phyloP scores from a whole-genome alignment of 2,113 vertebrate species.

The Chroicocephalus ridibundus region DNA sequence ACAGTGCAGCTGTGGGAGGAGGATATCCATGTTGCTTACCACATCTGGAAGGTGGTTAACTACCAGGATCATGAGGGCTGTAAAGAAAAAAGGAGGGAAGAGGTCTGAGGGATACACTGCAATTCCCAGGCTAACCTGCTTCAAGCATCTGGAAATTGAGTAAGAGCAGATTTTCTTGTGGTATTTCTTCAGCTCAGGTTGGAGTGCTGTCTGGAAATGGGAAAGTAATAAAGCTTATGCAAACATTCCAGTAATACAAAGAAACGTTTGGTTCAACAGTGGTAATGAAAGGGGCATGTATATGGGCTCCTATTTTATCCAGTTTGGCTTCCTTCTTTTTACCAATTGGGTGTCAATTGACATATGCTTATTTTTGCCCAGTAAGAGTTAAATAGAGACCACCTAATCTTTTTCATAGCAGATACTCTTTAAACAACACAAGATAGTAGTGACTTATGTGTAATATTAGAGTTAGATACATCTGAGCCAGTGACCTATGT shows the following conservation, averaged over 20 bases:
- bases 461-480: neutral
- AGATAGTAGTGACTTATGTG: neutral
- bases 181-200: conserved; percentile 28
- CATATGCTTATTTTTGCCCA: neutral
- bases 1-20: neutral
- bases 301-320: neutral
- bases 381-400: neutral
- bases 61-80: neutral
- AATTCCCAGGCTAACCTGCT: neutral
- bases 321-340: neutral
- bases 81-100: neutral
- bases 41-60: neutral
- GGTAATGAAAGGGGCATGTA: neutral
- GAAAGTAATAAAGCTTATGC: conserved; percentile 48
- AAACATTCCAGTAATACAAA: conserved; percentile 54
- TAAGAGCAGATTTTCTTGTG: conserved; percentile 31
- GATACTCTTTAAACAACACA: neutral
- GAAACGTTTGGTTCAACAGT: neutral
- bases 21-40: neutral
- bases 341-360: neutral
- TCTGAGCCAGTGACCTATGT: neutral
- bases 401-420: neutral
- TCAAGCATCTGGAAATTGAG: conserved; percentile 27
- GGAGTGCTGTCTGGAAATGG: conserved; percentile 28
- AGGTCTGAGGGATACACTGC: neutral